Evolutionary conservation across 1,140 invertebrate genomes (phyloP).

Genomic region (Pollicipes pollicipes): DNA sequence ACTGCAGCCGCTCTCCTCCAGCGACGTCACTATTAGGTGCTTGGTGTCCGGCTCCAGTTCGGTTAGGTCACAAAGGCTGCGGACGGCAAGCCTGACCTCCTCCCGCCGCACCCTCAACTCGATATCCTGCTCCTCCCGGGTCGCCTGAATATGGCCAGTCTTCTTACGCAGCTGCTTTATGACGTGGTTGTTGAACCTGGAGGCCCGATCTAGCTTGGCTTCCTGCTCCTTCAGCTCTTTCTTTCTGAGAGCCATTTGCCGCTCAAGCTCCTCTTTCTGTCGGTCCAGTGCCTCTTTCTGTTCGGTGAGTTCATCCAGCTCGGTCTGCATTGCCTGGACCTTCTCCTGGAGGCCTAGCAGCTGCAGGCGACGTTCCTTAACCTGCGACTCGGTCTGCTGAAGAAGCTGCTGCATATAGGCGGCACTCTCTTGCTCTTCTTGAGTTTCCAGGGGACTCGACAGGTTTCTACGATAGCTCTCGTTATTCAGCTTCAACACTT

Average conservation of each 20-base stretch:
- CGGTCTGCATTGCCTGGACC: neutral
- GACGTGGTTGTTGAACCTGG: neutral
- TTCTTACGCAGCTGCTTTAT: neutral
- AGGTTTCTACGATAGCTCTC: neutral
- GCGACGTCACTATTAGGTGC: neutral
- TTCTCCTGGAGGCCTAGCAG: neutral
- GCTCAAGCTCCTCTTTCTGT: neutral
- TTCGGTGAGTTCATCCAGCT: neutral
- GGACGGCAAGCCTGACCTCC: neutral
- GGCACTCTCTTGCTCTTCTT: neutral
- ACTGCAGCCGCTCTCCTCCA: neutral
- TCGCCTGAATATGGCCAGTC: neutral
- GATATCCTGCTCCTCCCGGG: neutral
- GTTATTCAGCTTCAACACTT: neutral
- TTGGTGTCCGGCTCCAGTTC: neutral
- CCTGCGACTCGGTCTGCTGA: neutral
- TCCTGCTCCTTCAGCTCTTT: neutral
- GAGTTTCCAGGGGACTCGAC: neutral
- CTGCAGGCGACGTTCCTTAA: neutral
- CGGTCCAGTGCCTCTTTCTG: neutral
- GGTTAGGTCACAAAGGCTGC: neutral
- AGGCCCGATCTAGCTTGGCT: neutral
- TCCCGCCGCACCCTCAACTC: neutral
- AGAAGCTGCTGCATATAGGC: neutral
- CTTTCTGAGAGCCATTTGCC: neutral